phyloP scores from a whole-genome alignment of 2,113 vertebrate species.

The Apteryx mantelli region DNA sequence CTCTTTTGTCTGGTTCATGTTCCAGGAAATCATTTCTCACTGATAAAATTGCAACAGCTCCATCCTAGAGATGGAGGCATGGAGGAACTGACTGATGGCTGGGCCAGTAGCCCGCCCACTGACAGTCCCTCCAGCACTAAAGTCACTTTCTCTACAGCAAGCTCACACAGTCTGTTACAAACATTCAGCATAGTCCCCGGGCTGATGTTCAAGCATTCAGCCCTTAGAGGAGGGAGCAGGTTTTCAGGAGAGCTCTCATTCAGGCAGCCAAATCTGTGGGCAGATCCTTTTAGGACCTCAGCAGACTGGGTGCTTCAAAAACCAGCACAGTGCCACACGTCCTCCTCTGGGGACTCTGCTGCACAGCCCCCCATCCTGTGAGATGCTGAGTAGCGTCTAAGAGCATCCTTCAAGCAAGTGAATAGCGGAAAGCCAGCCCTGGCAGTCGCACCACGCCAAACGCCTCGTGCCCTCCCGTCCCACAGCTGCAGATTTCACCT shows the following conservation, averaged over 20 bases:
- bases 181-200: too few relatives aligned
- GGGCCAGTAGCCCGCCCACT: too few relatives aligned
- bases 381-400: neutral
- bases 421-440: neutral
- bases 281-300: neutral
- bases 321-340: neutral
- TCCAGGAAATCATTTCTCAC: neutral
- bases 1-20: rapidly evolving
- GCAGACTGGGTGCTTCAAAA: neutral
- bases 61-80: neutral
- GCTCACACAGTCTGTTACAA: too few relatives aligned
- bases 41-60: too few relatives aligned
- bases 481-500: neutral
- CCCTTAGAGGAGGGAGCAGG: neutral
- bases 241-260: neutral
- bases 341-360: neutral
- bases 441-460: neutral
- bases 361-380: neutral
- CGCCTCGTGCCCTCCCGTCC: neutral
- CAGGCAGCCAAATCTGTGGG: neutral
- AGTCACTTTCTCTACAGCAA: too few relatives aligned
- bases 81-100: neutral
- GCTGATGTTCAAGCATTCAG: too few relatives aligned
- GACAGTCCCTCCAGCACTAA: too few relatives aligned
- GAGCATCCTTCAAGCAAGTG: too few relatives aligned